phyloP scores from a whole-genome alignment of 2,888 invertebrate genomes.

The Nomada ferruginata region DNA sequence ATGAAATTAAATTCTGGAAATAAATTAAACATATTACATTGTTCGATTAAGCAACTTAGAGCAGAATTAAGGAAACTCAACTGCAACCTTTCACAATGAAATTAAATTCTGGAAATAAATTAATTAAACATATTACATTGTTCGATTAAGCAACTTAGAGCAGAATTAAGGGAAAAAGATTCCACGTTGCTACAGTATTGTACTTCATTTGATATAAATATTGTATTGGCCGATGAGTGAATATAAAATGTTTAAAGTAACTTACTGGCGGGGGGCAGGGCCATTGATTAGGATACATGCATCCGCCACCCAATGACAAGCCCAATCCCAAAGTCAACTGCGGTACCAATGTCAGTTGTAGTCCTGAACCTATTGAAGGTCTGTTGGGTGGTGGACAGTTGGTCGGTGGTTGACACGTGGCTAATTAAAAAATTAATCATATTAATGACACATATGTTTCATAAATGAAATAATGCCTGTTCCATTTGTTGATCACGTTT shows the following conservation, averaged over 20 bases:
- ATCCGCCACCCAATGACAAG: slow-evolving; percentile 43
- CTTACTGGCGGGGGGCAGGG: slow-evolving; percentile 56
- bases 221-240: background rate
- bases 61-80: too few relatives aligned
- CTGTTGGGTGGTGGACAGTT: background rate
- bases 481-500: background rate
- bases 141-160: too few relatives aligned
- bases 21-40: too few relatives aligned
- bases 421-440: slow-evolving; percentile 13
- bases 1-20: too few relatives aligned
- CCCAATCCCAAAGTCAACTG: slow-evolving; percentile 73
- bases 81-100: too few relatives aligned
- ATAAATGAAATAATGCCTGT: background rate
- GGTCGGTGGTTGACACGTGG: slow-evolving; percentile 16
- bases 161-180: too few relatives aligned
- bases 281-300: slow-evolving; percentile 59
- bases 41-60: too few relatives aligned
- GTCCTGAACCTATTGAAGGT: background rate
- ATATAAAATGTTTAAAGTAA: background rate
- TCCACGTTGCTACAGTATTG: too few relatives aligned
- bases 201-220: background rate
- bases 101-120: too few relatives aligned
- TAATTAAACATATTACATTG: too few relatives aligned
- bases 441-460: slow-evolving; percentile 1
- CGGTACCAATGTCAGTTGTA: slow-evolving; percentile 70